phyloP scores from a whole-genome alignment of 2,797 vertebrate genomes.

The Sebastes steindachneri region DNA sequence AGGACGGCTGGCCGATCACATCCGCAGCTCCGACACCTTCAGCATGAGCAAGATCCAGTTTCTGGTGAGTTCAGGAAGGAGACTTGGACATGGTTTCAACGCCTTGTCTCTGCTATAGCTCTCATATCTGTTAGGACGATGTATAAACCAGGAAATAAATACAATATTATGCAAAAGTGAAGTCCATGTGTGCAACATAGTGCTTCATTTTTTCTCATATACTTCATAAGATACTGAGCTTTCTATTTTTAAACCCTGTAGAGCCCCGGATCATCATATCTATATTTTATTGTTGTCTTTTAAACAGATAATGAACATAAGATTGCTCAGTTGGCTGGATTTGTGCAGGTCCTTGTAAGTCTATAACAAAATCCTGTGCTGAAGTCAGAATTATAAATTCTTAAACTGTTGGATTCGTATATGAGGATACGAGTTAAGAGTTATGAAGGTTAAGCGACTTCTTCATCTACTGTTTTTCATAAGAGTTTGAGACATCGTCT shows the following conservation, averaged over 20 bases:
- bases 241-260: not conserved
- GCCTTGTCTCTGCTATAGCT: not conserved
- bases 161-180: not conserved
- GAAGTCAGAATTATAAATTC: not conserved
- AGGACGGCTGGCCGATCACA: conserved; percentile 92
- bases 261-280: not conserved
- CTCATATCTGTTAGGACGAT: not conserved
- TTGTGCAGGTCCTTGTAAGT: not conserved
- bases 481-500: not conserved
- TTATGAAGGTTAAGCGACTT: not conserved
- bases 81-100: not conserved
- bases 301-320: not conserved
- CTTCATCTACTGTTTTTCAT: not conserved
- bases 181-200: not conserved
- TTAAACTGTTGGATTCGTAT: not conserved
- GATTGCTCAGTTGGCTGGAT: not conserved
- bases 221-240: not conserved
- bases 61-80: conserved; percentile 81
- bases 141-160: not conserved
- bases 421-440: not conserved
- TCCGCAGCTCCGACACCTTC: conserved; percentile 92
- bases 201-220: not conserved
- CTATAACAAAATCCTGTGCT: not conserved
- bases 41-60: conserved; percentile 89
- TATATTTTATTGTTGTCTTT: not conserved